Evolutionary conservation across 2,113 vertebrate species (phyloP), one percentile per base, ranked within the genome.

Genomic region (Natator depressus): DNA sequence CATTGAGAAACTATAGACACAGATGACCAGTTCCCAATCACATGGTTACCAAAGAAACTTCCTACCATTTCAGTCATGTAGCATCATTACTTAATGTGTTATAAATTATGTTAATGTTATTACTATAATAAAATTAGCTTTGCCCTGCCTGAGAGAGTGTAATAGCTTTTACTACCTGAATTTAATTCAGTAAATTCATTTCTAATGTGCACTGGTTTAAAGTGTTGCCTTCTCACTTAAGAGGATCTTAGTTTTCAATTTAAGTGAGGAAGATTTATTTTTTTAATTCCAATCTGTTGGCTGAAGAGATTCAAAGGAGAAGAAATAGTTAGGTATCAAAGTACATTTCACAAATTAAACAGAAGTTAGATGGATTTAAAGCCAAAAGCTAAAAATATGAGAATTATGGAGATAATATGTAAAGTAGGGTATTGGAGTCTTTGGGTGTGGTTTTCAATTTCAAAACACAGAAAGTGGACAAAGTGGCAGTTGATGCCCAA

Each of bases 21-120:
- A 72, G 20, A 1, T 13, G 84, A 49, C 42, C 80, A 79, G 50
- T 79, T 88, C 93, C 75, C 14, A 10, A 57, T 93, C 50, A 47
- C 13, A 6, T 25, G 89, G n/a, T 35, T 92, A 22, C n/a, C 80
- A 80, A 86, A 89, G 57, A 62, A 83, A 82, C 82, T 88, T 94
- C 75, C 80, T 19, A 38, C n/a, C 35, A 93, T 89, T 91, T 88
- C 27, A 92, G 90, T 38, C 87, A 93, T 91, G 59, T 88, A 72
- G 20, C n/a, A n/a, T 84, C 42, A 91, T 91, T 91, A 85, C 75
- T 76, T 85, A 93, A 82, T 84, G 10, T 6, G 46, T 38, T 91
- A 25, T 76, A 91, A 95, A 88, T 94, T 65, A 79, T 78, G 54
- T 20, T 7, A 2, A 51, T 81, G 25, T 88, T 79, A 80, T 82